Evolutionary conservation across 2,113 vertebrate species (phyloP), one percentile per base, ranked within the genome.

Genomic region (Promerops cafer): DNA sequence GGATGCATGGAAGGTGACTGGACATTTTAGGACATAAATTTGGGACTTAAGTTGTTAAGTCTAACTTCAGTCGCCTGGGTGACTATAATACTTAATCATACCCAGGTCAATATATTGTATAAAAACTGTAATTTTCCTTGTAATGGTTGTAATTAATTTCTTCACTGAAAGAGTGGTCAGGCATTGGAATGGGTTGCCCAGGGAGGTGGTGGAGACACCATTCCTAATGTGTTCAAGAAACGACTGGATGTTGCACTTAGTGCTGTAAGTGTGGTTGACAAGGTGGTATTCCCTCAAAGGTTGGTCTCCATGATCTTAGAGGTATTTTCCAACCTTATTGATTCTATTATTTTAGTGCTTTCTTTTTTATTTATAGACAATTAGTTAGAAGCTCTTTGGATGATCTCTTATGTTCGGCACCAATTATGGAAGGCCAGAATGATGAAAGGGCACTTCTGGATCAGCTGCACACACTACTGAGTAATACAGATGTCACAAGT

Each of bases 401-500:
- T 82, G 99, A 99, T 65, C 98, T 99, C 27, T 98, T 99, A 53
- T 99, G 98, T 76, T 98, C 98, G 1, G 97, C 98, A 54, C 95
- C 98, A 79, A 99, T 96, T 90, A 95, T 97, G 14, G 99, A 99
- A 89, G 98, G 99, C 37, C 99, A 99, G 84, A 99, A 95, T 83
- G 99, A 99, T 72, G 99, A 99, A 94, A 98, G 99, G 63, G 98
- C 99, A 1, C 98, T 99, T 78, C 82, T 99, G 90, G 99, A 99
- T 97, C 99, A 99, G 93, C 97, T 99, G 75, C 99, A 99, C 96
- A 99, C 98, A 5, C 97, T 99, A 47, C 97, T 99, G 83, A 99
- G 98, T 89, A 99, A 99, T 10, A 98, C 99, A 0, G 99, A 99
- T 93, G 98, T 98, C 90, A 99, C 98, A 9, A 97, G 99, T 42